Conservation (phyloP, 2,888 invertebrate species). For the Cephalotes varians region DNA sequence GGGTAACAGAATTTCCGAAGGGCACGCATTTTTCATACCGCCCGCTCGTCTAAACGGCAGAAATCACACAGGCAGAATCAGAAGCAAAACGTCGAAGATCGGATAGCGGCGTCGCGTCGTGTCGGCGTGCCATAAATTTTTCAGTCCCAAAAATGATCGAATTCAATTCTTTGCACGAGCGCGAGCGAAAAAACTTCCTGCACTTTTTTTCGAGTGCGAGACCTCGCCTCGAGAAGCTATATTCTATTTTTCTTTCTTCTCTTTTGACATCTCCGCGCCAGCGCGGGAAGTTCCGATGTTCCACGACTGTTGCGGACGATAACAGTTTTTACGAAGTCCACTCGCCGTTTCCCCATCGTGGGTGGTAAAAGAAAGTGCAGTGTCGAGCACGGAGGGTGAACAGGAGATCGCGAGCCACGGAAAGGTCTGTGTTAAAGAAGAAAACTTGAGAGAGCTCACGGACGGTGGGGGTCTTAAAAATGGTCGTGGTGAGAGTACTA, state of each 20-base stretch:
- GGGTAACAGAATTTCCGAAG: constrained; percentile 5
- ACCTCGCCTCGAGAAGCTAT: neutral
- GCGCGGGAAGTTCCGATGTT: constrained; percentile 2
- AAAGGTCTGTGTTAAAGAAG: constrained; percentile 33
- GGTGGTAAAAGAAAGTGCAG: constrained; percentile 37
- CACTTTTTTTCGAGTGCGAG: neutral
- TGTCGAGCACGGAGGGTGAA: neutral
- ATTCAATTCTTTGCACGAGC: constrained; percentile 4
- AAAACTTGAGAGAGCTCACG: constrained; percentile 9
- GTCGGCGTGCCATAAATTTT: neutral
- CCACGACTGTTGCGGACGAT: constrained; percentile 21
- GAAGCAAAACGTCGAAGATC: neutral
- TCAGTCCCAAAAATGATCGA: neutral
- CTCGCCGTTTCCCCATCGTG: constrained; percentile 26
- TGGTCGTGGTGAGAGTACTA: constrained; percentile 20
- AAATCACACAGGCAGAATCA: neutral
- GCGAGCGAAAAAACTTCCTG: neutral
- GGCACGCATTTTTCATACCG: constrained; percentile 35
- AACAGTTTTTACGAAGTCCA: constrained; percentile 47
- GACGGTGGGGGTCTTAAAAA: constrained; percentile 35
- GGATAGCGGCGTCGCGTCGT: too few species aligned
- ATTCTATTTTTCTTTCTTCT: neutral
- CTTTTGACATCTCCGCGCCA: constrained; percentile 9
- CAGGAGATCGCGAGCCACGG: neutral
- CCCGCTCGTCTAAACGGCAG: neutral